Conservation (phyloP, 2,797 vertebrate species). For the Gastrophryne carolinensis region DNA sequence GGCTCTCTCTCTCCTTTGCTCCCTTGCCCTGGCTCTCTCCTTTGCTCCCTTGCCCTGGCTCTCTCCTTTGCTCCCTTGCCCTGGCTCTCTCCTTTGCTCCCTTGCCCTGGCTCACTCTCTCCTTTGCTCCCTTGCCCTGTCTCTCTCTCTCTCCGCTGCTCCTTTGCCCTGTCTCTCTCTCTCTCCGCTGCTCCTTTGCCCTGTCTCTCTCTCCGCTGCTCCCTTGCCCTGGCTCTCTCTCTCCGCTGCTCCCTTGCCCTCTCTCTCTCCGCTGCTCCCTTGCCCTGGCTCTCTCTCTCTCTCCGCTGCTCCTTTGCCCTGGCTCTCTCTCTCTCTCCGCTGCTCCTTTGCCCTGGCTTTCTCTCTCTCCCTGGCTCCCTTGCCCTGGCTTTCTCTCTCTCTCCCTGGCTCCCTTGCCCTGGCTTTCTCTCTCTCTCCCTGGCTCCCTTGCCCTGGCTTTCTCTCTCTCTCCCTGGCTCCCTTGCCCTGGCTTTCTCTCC, state of each 20-base stretch:
- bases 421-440: background rate
- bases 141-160: background rate
- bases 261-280: background rate
- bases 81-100: background rate
- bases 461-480: too few species aligned
- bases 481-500: too few species aligned
- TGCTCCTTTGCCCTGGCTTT: background rate
- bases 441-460: too few species aligned
- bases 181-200: background rate
- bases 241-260: background rate
- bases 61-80: background rate
- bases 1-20: background rate
- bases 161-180: background rate
- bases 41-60: too few species aligned
- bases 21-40: slow-evolving; percentile 9
- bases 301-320: background rate
- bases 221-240: too few species aligned
- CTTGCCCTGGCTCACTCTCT: background rate
- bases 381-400: background rate
- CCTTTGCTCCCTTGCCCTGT: background rate
- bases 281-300: background rate
- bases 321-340: background rate
- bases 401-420: background rate
- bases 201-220: background rate
- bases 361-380: background rate